phyloP scores from a whole-genome alignment of 92 coral and sea anemone species.

The Metridium senile region DNA sequence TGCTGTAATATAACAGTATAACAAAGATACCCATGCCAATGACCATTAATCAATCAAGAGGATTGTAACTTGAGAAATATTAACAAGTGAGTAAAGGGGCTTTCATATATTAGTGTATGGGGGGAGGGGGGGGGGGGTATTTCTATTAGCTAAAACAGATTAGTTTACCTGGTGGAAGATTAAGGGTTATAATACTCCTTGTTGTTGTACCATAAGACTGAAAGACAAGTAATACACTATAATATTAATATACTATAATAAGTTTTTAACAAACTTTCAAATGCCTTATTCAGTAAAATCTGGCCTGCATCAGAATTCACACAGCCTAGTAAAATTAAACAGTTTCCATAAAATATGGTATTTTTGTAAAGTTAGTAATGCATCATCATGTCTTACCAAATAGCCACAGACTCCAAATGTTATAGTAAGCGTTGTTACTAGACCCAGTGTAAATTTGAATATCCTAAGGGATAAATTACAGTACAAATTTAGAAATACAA shows the following conservation, averaged over 20 bases:
- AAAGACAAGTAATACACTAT: conserved; percentile 19
- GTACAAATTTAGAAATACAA: no score
- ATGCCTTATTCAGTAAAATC: no score
- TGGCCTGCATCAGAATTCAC: no score
- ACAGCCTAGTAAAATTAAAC: no score
- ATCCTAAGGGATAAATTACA: conserved; percentile 72
- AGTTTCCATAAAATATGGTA: no score
- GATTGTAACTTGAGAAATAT: no score
- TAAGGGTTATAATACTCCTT: conserved; percentile 83
- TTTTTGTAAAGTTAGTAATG: no score
- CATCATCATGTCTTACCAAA: conserved; percentile 70
- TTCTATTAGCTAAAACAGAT: neutral
- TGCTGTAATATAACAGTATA: neutral
- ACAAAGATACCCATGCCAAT: no score
- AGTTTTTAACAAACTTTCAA: neutral
- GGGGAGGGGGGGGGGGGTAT: no score
- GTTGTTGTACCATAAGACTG: conserved; percentile 94
- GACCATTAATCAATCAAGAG: no score
- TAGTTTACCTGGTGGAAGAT: conserved; percentile 79
- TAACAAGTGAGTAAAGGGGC: no score
- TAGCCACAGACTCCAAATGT: conserved; percentile 98
- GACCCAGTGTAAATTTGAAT: conserved; percentile 77
- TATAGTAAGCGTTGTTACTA: conserved; percentile 84
- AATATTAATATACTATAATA: neutral
- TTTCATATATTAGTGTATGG: no score